Conservation (phyloP, 1,140 invertebrate species). For the Venturia canescens region DNA sequence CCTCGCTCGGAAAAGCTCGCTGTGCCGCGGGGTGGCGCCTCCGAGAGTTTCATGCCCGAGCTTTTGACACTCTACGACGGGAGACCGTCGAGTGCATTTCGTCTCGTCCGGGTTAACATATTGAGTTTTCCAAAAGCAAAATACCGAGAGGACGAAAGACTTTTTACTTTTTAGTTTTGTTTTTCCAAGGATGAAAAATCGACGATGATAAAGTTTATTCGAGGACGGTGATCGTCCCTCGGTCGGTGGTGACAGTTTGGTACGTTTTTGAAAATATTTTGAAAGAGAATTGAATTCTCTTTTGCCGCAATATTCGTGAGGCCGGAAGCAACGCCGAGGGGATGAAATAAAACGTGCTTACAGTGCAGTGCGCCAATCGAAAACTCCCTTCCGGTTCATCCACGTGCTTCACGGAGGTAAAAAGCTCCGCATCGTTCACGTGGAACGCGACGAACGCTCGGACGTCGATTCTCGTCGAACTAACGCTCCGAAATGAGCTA, state of each 20-base stretch:
- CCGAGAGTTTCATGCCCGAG: slow-evolving; percentile 62
- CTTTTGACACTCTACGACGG: slow-evolving; percentile 55
- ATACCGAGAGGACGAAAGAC: neutral
- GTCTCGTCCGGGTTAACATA: slow-evolving; percentile 61
- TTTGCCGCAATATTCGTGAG: neutral
- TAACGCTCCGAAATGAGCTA: too few species aligned
- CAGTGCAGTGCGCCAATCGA: neutral
- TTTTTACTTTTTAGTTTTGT: neutral
- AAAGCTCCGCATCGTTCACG: too few species aligned
- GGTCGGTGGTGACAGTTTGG: too few species aligned
- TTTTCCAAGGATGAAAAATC: neutral
- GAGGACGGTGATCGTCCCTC: too few species aligned
- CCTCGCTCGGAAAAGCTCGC: slow-evolving; percentile 54
- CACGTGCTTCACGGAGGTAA: too few species aligned
- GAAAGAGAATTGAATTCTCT: neutral
- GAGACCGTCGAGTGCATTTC: slow-evolving; percentile 62
- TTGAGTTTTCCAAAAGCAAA: neutral
- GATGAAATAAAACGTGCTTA: neutral
- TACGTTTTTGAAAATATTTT: neutral
- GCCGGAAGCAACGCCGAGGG: neutral
- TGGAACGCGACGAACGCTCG: too few species aligned
- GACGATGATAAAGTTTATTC: neutral
- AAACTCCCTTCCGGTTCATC: neutral
- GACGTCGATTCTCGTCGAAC: too few species aligned
- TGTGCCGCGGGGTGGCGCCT: slow-evolving; percentile 62